Evolutionary conservation across 2,797 vertebrate species (phyloP), one percentile per base, ranked within the genome.

Genomic region (Momotus momota): DNA sequence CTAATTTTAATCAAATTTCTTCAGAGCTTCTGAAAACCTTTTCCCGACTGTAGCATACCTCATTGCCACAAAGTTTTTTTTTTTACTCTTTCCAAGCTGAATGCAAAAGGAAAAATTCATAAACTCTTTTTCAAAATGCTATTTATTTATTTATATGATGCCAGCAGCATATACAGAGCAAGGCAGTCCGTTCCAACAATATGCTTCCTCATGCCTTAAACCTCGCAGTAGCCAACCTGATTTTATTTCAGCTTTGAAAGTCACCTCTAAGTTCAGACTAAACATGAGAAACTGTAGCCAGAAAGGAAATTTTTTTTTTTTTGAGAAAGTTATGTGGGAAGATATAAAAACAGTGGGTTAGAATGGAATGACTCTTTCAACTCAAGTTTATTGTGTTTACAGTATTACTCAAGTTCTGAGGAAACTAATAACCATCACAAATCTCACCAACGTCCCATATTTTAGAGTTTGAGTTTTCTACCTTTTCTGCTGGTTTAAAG

Each of bases 321-420:
- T 66, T 23, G 62, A 86, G 73, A 29, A 62, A 86, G 49, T 78
- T 58, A 46, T 38, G 48, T 77, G 87, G 91, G 87, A 96, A 94
- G 91, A 84, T 48, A 43, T 23, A 91, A 96, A 96, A 73, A 60
- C 85, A 94, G 82, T 8, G 3, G 88, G 60, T n/a, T 92, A 79
- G 85, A 80, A 82, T 43, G 86, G 66, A 90, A 85, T 64, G 83
- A 71, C 70, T 71, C 77, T 40, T 96, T 90, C 67, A 94, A 81
- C 77, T 86, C 0, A 0, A 73, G 48, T 92, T 97, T 88, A 82
- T 90, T 88, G 73, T 94, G 82, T 81, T 97, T 92, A 73, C 35
- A 72, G 20, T 14, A 35, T 71, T 86, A 61, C 66, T 73, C 60
- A 29, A 73, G 83, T 85, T 90, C 91, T 88, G 78, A 80, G 83